These are phyloP conservation scores for Aproaerema taeniolella DNA, from an alignment of 2,888 invertebrate genomes.

Conservation along the genomic window DNA sequence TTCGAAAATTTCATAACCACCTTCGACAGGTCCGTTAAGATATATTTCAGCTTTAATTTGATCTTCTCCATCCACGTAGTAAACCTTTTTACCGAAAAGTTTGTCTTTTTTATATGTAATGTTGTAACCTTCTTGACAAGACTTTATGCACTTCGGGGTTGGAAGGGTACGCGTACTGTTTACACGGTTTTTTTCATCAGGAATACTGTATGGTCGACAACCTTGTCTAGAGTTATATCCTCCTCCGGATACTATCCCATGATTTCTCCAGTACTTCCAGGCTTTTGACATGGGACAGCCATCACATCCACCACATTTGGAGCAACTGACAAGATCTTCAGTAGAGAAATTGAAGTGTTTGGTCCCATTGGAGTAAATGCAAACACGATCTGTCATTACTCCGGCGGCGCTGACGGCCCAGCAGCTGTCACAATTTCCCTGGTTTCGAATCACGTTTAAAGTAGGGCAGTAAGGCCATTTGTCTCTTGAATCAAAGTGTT, in stretches of 20 bases:
- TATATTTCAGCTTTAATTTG: slow-evolving; percentile 83
- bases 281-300: slow-evolving; percentile 81
- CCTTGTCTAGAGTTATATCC: slow-evolving; percentile 87
- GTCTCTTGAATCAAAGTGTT: slow-evolving; percentile 84
- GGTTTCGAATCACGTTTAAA: slow-evolving; percentile 83
- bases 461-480: slow-evolving; percentile 88
- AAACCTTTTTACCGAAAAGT: slow-evolving; percentile 78
- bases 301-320: slow-evolving; percentile 81
- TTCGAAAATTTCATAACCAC: slow-evolving; percentile 84
- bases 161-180: slow-evolving; percentile 50
- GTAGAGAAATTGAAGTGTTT: slow-evolving; percentile 80
- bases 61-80: slow-evolving; percentile 67
- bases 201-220: slow-evolving; percentile 86
- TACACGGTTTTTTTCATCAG: slow-evolving; percentile 80
- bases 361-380: slow-evolving; percentile 84
- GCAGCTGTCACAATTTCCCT: slow-evolving; percentile 90
- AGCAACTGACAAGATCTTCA: slow-evolving; percentile 85
- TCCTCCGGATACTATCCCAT: no score
- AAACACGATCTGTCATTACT: slow-evolving; percentile 88
- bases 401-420: slow-evolving; percentile 91
- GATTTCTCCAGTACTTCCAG: no score
- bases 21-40: slow-evolving; percentile 88
- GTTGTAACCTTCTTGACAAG: no score
- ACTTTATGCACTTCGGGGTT: no score
- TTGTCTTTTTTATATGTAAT: slow-evolving; percentile 83